Evolutionary conservation across 2,888 invertebrate genomes (phyloP), one percentile per base, ranked within the genome.

Genomic region (Hoplodrina ambigua): DNA sequence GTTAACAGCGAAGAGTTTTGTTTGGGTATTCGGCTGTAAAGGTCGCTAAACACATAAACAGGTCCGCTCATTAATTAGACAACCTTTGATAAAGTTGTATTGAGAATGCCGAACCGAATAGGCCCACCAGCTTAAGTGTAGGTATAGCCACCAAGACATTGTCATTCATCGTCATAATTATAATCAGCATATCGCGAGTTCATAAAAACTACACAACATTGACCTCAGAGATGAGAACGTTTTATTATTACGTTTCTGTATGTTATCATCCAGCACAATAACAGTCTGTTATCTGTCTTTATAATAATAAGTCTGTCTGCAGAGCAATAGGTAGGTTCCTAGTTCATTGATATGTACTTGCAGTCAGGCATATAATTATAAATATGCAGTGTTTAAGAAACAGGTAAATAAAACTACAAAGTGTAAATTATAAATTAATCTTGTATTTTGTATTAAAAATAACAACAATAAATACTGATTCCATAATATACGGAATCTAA

Each of bases 401-500:
- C 10, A 44, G n/a, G 17, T 13, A 75, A 77, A 82, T 79, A 73
- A 78, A 78, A 78, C 63, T 17, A 78, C 62, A 65, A 58, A 52
- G 13, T 10, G 8, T 61, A 56, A 63, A 68, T 65, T 68, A 79
- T 82, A 59, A 78, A 79, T 82, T 79, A 73, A n/a, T 75, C 79
- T 79, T 92, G 84, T 92, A 89, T 75, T 82, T 79, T 92, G 84
- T 92, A 89, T 90, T 90, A 86, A 92, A 91, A 86, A 89, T 91
- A 94, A 92, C 91, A 91, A 91, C 87, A 92, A 93, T 94, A 93
- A 93, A 94, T 91, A 92, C 87, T 82, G 87, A 85, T 85, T 91
- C 92, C 94, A 91, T 95, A 95, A 95, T 95, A 94, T 94, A 95
- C 93, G 94, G 85, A 94, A 86, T 86, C 85, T 84, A 79, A 79